Conservation (phyloP, 2,113 vertebrate genomes). For the Oxyruncus cristatus region DNA sequence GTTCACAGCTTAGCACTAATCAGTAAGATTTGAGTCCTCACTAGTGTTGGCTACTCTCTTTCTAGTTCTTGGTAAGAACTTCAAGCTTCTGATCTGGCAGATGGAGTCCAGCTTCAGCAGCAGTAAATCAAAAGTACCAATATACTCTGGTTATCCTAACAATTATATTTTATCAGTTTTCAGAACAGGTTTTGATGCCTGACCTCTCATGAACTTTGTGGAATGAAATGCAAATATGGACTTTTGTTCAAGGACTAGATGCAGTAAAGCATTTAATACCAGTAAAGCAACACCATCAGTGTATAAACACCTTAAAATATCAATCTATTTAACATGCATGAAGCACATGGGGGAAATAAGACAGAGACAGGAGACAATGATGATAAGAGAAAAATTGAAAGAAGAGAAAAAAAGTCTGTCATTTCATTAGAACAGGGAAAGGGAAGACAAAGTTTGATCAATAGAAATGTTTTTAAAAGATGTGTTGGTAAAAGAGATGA, state of each 20-base stretch:
- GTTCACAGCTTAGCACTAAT: neutral
- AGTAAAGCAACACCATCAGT: neutral
- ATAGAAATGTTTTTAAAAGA: neutral
- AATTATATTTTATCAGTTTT: neutral
- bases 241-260: neutral
- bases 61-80: neutral
- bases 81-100: neutral
- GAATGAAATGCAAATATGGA: neutral
- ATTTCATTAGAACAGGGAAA: neutral
- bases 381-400: neutral
- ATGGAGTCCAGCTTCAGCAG: neutral
- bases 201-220: neutral
- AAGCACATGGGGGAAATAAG: rapidly evolving
- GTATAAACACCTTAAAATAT: neutral
- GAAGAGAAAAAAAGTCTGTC: neutral
- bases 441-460: neutral
- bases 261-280: neutral
- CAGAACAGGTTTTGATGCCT: neutral
- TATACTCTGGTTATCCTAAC: neutral
- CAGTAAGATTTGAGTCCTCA: neutral
- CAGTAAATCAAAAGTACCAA: neutral
- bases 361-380: neutral
- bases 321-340: neutral
- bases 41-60: neutral
- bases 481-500: neutral